Evolutionary conservation across 2,888 invertebrate genomes (phyloP), one percentile per base, ranked within the genome.

Genomic region (Temnothorax rugatulus): DNA sequence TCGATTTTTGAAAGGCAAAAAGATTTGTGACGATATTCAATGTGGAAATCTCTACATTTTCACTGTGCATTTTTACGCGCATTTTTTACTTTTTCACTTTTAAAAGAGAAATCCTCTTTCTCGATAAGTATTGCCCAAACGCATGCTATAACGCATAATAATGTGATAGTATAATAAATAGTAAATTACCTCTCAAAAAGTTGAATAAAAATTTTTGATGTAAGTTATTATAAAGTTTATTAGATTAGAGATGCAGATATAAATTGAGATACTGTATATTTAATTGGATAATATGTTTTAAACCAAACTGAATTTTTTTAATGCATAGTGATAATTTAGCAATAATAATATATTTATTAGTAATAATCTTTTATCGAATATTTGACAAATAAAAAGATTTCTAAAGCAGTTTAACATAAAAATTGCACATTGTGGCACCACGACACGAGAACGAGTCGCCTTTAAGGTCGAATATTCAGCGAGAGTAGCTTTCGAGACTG

Each of bases 391-490:
- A 1, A 41, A 44, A 29, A 44, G 29, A 4, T 47, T 68, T 52
- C 1, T 13, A 21, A 66, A 64, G 7, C 34, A 69, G 11, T 18
- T 66, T 25, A 29, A 15, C 21, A 13, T 61, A 18, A 76, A 64
- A 76, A 18, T 29, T 13, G 15, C 21, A 64, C 2, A 4, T 59
- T 47, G 18, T 13, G n/a, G 11, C 18, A 34, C 11, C 25, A 44
- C 11, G 41, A 77, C 25, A 57, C 15, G 29, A 69, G 11, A 79
- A 29, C n/a, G 54, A 68, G 44, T 57, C 44, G 34, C 34, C 21
- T 79, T 47, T 57, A 57, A 44, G 57, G 25, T 69, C 18, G 44
- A 79, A 79, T 69, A 57, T 69, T 18, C 41, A 66, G 41, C 54
- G 18, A 25, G 54, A 63, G 44, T 47, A n/a, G 57, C 44, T 79